Evolutionary conservation across 2,888 invertebrate genomes (phyloP), one percentile per base, ranked within the genome.

Genomic region (Drosophila cracens): DNA sequence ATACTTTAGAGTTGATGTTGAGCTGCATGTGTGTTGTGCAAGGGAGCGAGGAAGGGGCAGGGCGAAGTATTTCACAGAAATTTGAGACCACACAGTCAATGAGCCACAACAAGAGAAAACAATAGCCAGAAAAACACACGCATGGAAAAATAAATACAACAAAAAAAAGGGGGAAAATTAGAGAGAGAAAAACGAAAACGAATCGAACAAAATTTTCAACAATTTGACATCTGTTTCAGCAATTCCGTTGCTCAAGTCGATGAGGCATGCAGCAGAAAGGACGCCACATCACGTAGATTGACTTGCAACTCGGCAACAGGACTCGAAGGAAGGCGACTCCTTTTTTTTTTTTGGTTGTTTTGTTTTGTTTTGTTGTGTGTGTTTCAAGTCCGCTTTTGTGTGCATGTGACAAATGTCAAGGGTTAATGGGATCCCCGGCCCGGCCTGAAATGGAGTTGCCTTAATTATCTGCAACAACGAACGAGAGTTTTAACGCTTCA

Each of bases 161-260:
- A 58, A 31, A 68, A 29, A 54, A 59, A 73, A 46, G 16, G 25
- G 46, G 46, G 40, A 46, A 38, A 38, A 18, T 38, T 38, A 18
- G 18, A 18, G 36, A 3, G 38, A 38, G 18, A 56, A 33, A 56
- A 57, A 49, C 2, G 16, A 11, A 18, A 67, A 13, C 21, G 56
- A 58, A 27, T 56, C 4, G 52, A 62, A 63, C 21, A 62, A 70
- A 76, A 81, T 87, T 71, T 79, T 73, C 63, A 87, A 84, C 89
- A 85, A 89, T 89, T 85, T 85, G 85, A 85, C 85, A 85, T 85
- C 85, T 85, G 85, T 89, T 85, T 85, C 87, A 87, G 75, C 85
- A 82, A 78, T 77, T 74, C 34, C 53, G 64, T 46, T 69, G 83
- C 70, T 36, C 67, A 18, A 66, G 57, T 71, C 74, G 74, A 67